Percentiles rank a stretch among this genome's conserved stretches.
phyloP scores from a whole-genome alignment of 2,113 vertebrate genomes.

The Chloropsis cyanopogon region DNA sequence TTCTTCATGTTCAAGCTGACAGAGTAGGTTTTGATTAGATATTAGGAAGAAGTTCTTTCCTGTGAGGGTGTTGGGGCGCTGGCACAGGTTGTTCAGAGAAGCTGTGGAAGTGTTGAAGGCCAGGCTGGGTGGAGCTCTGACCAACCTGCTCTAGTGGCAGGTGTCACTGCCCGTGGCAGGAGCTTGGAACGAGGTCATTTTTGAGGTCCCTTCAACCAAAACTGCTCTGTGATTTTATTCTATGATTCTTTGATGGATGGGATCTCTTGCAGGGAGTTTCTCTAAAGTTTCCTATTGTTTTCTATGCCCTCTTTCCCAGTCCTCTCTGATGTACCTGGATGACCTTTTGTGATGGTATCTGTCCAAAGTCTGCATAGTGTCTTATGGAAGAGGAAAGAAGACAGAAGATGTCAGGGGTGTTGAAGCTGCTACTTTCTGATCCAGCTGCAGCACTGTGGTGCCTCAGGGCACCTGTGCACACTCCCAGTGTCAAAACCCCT shows the following conservation, averaged over 20 bases:
- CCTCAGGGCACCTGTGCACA: background rate
- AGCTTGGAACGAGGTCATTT: rapidly evolving
- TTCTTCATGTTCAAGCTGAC: background rate
- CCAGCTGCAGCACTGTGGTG: background rate
- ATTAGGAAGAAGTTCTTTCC: background rate
- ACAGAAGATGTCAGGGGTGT: background rate
- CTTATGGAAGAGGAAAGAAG: background rate
- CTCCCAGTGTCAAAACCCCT: background rate
- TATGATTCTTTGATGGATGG: background rate
- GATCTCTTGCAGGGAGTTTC: background rate
- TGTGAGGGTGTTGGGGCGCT: background rate
- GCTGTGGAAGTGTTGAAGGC: background rate
- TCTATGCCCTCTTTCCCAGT: background rate
- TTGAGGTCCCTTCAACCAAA: background rate
- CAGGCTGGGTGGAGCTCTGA: background rate
- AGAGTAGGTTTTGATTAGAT: background rate
- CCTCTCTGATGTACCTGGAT: background rate
- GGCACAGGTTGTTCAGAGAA: background rate
- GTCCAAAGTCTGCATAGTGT: background rate
- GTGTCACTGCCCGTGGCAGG: background rate
- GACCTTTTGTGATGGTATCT: background rate
- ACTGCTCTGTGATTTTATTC: background rate
- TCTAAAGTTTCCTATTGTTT: background rate
- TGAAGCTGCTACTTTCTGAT: background rate
- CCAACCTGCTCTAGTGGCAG: background rate